Base-by-base conservation (phyloP, 2,113 vertebrate species). In the Nettapus auritus region DNA sequence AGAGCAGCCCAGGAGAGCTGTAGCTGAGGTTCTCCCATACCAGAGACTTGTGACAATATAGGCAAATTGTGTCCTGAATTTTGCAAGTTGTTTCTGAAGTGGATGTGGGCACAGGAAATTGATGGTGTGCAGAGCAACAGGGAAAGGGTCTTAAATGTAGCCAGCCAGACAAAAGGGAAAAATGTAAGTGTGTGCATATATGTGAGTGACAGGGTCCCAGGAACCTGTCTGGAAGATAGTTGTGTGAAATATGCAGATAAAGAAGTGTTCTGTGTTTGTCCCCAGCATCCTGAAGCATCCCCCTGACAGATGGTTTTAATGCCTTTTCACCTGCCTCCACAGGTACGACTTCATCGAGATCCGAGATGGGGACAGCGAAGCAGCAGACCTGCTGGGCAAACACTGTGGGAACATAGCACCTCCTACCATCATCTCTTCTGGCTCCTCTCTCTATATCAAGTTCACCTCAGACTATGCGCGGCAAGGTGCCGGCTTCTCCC, bases 271-370 rank as follows among this genome's bases (percentile, higher is more conserved):
- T 40, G 6, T 50, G 48, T 84, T 88, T 90, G 33, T 86, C 79
- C 33, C 55, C 25, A 82, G 36, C 44, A 38, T 75, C 20, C 67
- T 31, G 68, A 59, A 60, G 69, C 29, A 2, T n/a, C 5, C 50
- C 40, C 31, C 70, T 83, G 77, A 77, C 71, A 86, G 92, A 81
- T 74, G 78, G 69, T 55, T 75, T 93, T 40, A 64, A 57, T 87
- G 64, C 68, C 53, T n/a, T 90, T 95, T 86, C 88, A 31, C 73
- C 81, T 83, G 88, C 74, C 91, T 94, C 71, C 82, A 29, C 96
- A 99, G 99, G 97, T 99, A 99, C 0, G 99, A 99, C 98, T 99
- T 99, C 86, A 99, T 99, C 2, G 99, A 99, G 98, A 99, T 99
- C 94, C 99, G 99, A 2, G 99, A 99, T 6, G 99, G 99, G 13